phyloP scores from a whole-genome alignment of 2,797 vertebrate species.

The Cuculus canorus region DNA sequence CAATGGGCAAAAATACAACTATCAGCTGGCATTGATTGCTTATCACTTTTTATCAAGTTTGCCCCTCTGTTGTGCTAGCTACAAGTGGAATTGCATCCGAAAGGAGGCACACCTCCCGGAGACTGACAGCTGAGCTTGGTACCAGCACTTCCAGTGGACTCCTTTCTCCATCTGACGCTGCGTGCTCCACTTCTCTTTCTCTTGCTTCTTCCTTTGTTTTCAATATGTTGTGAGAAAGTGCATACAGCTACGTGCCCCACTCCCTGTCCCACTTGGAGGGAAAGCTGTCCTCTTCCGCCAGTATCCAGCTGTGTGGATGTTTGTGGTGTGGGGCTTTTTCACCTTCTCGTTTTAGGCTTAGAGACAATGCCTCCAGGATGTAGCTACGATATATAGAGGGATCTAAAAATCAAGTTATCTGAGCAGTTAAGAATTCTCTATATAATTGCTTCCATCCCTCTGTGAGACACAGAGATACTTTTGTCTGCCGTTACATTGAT shows the following conservation, averaged over 20 bases:
- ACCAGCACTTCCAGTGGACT: not conserved
- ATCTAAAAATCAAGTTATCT: not conserved
- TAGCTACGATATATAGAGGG: not conserved
- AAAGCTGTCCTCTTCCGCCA: not conserved
- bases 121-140: not conserved
- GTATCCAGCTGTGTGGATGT: not conserved
- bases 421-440: not conserved
- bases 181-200: rapidly evolving
- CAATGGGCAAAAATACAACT: not conserved
- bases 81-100: not conserved
- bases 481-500: not conserved
- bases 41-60: not conserved
- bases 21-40: not conserved
- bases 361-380: not conserved
- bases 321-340: not conserved
- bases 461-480: not conserved
- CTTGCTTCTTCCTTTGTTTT: not conserved
- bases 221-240: not conserved
- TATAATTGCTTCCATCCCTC: not conserved
- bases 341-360: not conserved
- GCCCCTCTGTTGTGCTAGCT: not conserved
- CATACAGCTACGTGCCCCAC: rapidly evolving
- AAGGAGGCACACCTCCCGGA: not conserved
- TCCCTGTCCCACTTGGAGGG: not conserved
- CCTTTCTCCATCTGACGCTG: not conserved